Conservation (phyloP, 2,888 invertebrate genomes). For the Tenthredo mesomela region DNA sequence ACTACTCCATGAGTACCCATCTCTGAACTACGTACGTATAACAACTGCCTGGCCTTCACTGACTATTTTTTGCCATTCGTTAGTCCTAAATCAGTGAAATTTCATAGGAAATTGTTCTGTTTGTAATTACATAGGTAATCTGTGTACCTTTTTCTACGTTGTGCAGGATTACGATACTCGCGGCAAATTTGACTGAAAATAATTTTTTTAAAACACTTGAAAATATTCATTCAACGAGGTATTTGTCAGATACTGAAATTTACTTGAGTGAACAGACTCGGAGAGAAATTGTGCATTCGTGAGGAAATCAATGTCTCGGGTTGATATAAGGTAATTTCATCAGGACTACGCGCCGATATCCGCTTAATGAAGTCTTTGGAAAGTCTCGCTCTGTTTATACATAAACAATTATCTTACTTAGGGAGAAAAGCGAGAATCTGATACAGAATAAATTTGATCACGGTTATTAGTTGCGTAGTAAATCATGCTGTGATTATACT, state of each 20-base stretch:
- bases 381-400: not conserved
- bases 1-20: not conserved
- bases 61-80: slow-evolving; percentile 3
- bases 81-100: slow-evolving; percentile 16
- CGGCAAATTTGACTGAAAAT: not conserved
- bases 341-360: not conserved
- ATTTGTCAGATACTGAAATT: not conserved
- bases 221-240: not conserved
- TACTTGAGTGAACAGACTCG: not conserved
- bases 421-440: not conserved
- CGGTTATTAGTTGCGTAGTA: not conserved
- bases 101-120: not conserved
- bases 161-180: not conserved
- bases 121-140: not conserved
- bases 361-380: not conserved
- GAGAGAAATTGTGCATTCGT: not conserved
- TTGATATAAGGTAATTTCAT: not conserved
- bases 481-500: not conserved
- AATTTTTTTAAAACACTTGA: not conserved
- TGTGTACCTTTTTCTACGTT: not conserved
- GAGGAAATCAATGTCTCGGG: slow-evolving; percentile 2
- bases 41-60: not conserved
- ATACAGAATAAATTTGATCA: not conserved
- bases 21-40: not conserved
- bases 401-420: not conserved